These are phyloP conservation scores for Fratercula arctica DNA, from an alignment of 2,797 vertebrate species.

Conservation along the genomic window DNA sequence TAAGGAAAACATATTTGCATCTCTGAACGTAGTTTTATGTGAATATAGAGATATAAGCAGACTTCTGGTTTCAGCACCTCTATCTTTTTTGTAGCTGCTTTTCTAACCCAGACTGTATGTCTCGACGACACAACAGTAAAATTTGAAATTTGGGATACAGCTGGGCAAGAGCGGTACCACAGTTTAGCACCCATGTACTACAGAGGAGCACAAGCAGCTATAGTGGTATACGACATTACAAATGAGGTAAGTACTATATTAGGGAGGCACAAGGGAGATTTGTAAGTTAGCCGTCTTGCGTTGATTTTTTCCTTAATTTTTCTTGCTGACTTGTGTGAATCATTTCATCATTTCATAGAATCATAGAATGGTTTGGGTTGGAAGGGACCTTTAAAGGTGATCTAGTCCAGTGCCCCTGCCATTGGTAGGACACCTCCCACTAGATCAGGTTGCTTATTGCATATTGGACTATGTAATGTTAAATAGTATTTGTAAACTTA, in stretches of 20 bases:
- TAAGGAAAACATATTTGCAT: background rate
- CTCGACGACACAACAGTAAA: conserved; percentile 99
- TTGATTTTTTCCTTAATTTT: background rate
- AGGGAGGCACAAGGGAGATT: background rate
- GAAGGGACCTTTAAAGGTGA: background rate
- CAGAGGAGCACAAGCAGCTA: conserved; percentile 98
- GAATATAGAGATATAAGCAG: background rate
- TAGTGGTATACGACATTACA: conserved; percentile 98
- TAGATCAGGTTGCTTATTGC: background rate
- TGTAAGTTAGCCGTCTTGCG: background rate
- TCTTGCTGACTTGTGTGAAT: background rate
- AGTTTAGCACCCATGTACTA: conserved; percentile 99
- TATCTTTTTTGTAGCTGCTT: conserved; percentile 88
- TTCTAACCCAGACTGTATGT: conserved; percentile 98
- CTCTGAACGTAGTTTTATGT: background rate
- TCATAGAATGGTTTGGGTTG: background rate
- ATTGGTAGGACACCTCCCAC: background rate
- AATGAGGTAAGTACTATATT: conserved; percentile 88
- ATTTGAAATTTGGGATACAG: conserved; percentile 99
- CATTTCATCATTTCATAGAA: background rate
- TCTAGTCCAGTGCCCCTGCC: background rate
- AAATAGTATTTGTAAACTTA: background rate
- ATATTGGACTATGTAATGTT: background rate
- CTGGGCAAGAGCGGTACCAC: conserved; percentile 98
- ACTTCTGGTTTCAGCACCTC: conserved; percentile 46